Conservation (phyloP, 2,113 vertebrate genomes). For the Dasypus novemcinctus region DNA sequence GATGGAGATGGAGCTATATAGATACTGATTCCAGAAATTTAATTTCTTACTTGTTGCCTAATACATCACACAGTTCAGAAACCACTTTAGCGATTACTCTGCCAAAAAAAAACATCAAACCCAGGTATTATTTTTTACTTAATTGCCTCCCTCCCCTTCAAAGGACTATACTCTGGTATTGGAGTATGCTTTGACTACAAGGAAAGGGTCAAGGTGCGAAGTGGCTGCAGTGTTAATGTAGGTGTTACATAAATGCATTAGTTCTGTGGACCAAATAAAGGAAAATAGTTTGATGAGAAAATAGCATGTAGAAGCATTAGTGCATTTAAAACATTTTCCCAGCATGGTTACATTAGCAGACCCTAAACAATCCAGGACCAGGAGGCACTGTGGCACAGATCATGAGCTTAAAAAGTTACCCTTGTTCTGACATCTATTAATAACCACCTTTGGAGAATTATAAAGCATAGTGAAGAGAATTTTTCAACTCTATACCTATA, state of each 20-base stretch:
- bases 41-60: conserved; percentile 13
- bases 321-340: conserved; percentile 66
- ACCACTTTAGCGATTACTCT: conserved; percentile 20
- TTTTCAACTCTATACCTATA: conserved; percentile 46
- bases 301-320: conserved; percentile 60
- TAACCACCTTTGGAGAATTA: conserved; percentile 72
- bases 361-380: conserved; percentile 72
- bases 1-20: neutral
- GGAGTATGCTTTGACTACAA: neutral
- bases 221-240: conserved; percentile 55
- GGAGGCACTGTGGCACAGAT: conserved; percentile 46
- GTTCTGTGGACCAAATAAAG: conserved; percentile 56
- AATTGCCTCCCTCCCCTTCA: conserved; percentile 49
- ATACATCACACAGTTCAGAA: neutral
- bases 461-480: conserved; percentile 49
- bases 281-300: conserved; percentile 75
- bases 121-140: conserved; percentile 37
- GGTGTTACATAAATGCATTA: conserved; percentile 73
- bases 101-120: conserved; percentile 38
- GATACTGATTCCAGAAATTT: neutral
- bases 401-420: conserved; percentile 66
- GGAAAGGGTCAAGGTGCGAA: conserved; percentile 48
- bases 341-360: conserved; percentile 62
- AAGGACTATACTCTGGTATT: neutral
- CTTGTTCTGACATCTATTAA: conserved; percentile 72